These are phyloP conservation scores for Drosophila albomicans DNA, from an alignment of 1,140 invertebrate genomes.

Conservation along the genomic window DNA sequence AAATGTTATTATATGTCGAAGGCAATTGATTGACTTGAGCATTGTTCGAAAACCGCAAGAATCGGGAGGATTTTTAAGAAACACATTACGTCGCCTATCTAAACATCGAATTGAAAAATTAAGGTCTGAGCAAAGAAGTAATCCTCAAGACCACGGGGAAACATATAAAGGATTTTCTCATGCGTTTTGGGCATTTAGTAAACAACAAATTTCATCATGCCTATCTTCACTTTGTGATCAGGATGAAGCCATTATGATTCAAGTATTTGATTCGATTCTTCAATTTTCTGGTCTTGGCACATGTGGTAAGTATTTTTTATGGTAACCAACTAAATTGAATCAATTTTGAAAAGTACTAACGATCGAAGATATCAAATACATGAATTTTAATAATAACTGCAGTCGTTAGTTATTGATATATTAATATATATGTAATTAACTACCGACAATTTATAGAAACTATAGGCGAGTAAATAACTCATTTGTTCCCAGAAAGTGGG, in stretches of 20 bases:
- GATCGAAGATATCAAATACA: too few species aligned
- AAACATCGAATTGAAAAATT: slow-evolving; percentile 95
- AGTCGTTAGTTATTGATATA: too few species aligned
- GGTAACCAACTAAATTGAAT: too few species aligned
- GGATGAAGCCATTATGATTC: slow-evolving; percentile 93
- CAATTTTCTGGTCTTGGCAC: slow-evolving; percentile 94
- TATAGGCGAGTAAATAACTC: too few species aligned
- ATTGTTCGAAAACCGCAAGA: slow-evolving; percentile 93
- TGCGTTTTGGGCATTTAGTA: slow-evolving; percentile 95
- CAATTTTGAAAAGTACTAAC: too few species aligned
- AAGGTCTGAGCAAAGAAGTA: slow-evolving; percentile 90
- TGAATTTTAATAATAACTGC: too few species aligned
- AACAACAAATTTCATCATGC: slow-evolving; percentile 91
- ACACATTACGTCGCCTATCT: slow-evolving; percentile 94
- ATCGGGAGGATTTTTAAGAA: slow-evolving; percentile 92
- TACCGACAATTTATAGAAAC: too few species aligned
- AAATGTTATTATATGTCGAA: slow-evolving; percentile 91
- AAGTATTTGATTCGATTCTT: slow-evolving; percentile 91
- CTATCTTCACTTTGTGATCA: slow-evolving; percentile 93
- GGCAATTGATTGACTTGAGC: slow-evolving; percentile 93
- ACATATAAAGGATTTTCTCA: slow-evolving; percentile 95
- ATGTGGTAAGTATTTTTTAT: slow-evolving; percentile 85
- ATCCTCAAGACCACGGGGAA: slow-evolving; percentile 89
- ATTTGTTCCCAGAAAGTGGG: too few species aligned
- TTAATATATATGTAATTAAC: too few species aligned